Conservation (phyloP, 2,797 vertebrate genomes). For the Galaxias olidus region DNA sequence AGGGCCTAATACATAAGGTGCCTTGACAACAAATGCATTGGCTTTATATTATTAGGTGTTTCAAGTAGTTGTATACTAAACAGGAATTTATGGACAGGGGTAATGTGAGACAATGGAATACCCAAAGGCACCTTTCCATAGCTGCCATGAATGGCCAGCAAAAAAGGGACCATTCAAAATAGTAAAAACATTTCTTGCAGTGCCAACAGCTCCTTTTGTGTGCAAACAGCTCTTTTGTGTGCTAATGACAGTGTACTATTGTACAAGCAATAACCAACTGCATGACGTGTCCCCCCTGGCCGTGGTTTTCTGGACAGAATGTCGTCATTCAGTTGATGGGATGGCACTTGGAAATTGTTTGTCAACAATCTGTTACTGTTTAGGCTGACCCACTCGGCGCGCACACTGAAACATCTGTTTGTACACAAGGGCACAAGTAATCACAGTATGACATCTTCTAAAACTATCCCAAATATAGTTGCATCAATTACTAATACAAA, state of each 20-base stretch:
- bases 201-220: conserved; percentile 22
- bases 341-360: conserved; percentile 39
- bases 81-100: conserved; percentile 34
- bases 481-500: no score
- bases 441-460: no score
- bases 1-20: conserved; percentile 4
- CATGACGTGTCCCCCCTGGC: conserved; percentile 58
- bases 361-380: conserved; percentile 48
- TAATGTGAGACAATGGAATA: conserved; percentile 25
- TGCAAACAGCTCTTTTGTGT: conserved; percentile 70
- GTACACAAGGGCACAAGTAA: no score
- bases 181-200: conserved; percentile 49
- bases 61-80: conserved; percentile 62
- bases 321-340: conserved; percentile 56
- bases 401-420: conserved; percentile 26
- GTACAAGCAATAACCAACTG: conserved; percentile 49
- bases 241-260: conserved; percentile 67
- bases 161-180: conserved; percentile 29
- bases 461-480: no score
- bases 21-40: conserved; percentile 34
- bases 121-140: conserved; percentile 32
- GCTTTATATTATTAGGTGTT: conserved; percentile 19
- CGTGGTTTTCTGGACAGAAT: conserved; percentile 25
- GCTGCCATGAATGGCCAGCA: conserved; percentile 47
- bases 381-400: conserved; percentile 17